A percentile compares a stretch with the other conserved stretches of the same genome.
Evolutionary conservation across 2,888 invertebrate species (phyloP).

Genomic region (Syrphus vitripennis): DNA sequence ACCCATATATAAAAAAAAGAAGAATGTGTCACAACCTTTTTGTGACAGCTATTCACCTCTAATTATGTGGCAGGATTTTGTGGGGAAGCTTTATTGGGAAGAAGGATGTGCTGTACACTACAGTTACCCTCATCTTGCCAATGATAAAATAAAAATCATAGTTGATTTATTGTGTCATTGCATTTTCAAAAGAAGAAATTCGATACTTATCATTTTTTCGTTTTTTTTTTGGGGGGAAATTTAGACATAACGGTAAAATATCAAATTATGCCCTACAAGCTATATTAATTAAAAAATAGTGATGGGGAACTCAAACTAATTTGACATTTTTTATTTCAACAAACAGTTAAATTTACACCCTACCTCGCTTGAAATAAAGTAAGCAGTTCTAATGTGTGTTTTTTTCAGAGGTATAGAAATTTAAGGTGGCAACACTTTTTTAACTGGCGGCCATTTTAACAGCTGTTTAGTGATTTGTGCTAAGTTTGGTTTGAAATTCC

Average conservation of each 20-base stretch:
- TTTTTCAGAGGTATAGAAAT: no score
- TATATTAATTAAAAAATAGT: no score
- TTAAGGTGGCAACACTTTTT: no score
- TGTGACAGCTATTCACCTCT: conserved; percentile 65
- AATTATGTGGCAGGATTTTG: conserved; percentile 51
- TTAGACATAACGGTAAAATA: background rate
- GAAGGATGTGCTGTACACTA: background rate
- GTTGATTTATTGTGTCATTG: conserved; percentile 17
- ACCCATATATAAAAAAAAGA: background rate
- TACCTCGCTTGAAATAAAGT: no score
- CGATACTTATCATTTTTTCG: background rate
- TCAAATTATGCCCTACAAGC: background rate
- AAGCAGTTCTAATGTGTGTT: no score
- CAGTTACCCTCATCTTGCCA: background rate
- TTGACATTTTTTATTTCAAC: no score
- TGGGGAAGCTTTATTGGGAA: background rate
- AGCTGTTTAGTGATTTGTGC: no score
- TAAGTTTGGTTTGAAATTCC: no score
- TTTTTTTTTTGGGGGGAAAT: background rate
- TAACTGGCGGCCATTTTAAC: no score
- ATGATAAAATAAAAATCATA: background rate
- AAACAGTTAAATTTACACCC: no score
- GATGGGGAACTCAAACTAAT: no score
- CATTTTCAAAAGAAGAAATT: background rate
- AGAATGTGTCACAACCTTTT: conserved; percentile 58